phyloP scores from a whole-genome alignment of 2,113 vertebrate genomes.

The Lasiurus borealis region DNA sequence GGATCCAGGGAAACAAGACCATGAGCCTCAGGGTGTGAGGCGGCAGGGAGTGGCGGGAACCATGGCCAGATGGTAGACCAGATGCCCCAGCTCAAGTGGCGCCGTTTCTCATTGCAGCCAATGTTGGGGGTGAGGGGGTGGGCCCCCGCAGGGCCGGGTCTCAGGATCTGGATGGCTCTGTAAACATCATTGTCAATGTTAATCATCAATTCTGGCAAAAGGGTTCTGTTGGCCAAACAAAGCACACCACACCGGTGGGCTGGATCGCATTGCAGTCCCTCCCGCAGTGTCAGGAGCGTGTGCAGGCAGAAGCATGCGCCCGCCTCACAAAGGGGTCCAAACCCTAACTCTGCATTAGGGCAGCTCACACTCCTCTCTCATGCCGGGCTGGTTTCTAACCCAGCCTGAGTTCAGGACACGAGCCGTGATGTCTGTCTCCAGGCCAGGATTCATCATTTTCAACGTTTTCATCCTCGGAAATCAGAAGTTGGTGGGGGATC shows the following conservation, averaged over 20 bases:
- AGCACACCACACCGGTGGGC: too few relatives aligned
- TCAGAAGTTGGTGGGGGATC: background rate
- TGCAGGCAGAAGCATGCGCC: fast-evolving
- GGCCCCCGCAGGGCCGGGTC: background rate
- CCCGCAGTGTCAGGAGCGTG: background rate
- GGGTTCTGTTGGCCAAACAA: too few relatives aligned
- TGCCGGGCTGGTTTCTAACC: background rate
- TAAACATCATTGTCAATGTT: background rate
- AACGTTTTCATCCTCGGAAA: background rate
- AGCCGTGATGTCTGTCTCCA: background rate
- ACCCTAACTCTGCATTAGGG: background rate
- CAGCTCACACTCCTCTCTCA: background rate
- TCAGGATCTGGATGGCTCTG: background rate
- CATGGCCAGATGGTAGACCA: fast-evolving
- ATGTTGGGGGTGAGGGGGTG: background rate
- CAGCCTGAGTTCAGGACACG: background rate
- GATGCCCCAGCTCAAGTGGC: background rate
- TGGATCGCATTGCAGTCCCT: too few relatives aligned
- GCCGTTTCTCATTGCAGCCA: background rate
- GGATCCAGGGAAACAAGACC: background rate
- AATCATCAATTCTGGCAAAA: background rate
- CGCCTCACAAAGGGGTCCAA: background rate
- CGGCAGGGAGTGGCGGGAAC: background rate
- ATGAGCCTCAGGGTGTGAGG: background rate
- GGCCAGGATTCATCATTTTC: background rate